Conservation (phyloP, 2,888 invertebrate genomes). For the Sinopyrophorus schimmeli region DNA sequence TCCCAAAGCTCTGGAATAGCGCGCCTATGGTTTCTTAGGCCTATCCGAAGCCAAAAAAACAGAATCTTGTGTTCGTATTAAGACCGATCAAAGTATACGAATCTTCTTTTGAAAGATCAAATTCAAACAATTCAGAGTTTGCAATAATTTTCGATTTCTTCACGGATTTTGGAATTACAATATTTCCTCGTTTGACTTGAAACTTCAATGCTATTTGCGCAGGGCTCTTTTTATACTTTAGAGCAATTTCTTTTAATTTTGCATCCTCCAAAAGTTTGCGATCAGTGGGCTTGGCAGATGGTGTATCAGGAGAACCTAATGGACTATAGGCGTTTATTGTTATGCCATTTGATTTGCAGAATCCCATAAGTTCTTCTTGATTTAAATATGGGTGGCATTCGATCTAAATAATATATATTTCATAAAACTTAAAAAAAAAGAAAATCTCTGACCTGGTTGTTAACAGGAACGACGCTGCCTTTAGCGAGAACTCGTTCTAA, state of each 20-base stretch:
- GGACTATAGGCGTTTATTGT: constrained; percentile 82
- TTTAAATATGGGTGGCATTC: constrained; percentile 82
- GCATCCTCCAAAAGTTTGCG: constrained; percentile 73
- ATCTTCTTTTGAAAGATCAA: constrained; percentile 70
- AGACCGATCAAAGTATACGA: too few species aligned
- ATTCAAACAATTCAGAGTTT: constrained; percentile 75
- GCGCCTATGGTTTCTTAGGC: too few species aligned
- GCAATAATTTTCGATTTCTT: constrained; percentile 68
- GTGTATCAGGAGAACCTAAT: constrained; percentile 79
- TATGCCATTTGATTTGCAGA: constrained; percentile 69
- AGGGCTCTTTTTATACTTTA: constrained; percentile 67
- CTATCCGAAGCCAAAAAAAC: too few species aligned
- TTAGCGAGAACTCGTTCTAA: constrained; percentile 67
- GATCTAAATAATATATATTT: constrained; percentile 60
- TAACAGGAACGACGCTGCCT: constrained; percentile 68
- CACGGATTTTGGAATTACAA: constrained; percentile 83
- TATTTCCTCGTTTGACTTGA: constrained; percentile 67
- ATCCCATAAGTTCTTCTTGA: constrained; percentile 70
- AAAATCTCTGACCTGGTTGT: constrained; percentile 57
- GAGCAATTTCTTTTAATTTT: constrained; percentile 65
- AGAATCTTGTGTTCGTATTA: too few species aligned
- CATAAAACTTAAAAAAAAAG: constrained; percentile 56
- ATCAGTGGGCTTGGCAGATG: constrained; percentile 76
- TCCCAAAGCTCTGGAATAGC: too few species aligned
- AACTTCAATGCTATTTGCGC: constrained; percentile 73